Evolutionary conservation across 1,140 invertebrate species (phyloP).

Genomic region (Bombyx mori): ASM3026992v2 NC_085117.1:17208001-17208500

Average conservation of each 20-base stretch:
- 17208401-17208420: slow-evolving; percentile 59
- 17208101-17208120: slow-evolving; percentile 87
- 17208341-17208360: slow-evolving; percentile 87
- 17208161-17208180: slow-evolving; percentile 65
- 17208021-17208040: slow-evolving; percentile 69
- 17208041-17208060: slow-evolving; percentile 74
- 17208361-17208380: slow-evolving; percentile 73
- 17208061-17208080: slow-evolving; percentile 75
- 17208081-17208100: slow-evolving; percentile 69
- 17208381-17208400: slow-evolving; percentile 52
- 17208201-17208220: slow-evolving; percentile 69
- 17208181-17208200: slow-evolving; percentile 74
- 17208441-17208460: slow-evolving; percentile 31
- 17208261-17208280: slow-evolving; percentile 67
- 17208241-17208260: slow-evolving; percentile 55
- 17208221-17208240: slow-evolving; percentile 59
- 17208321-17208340: slow-evolving; percentile 85
- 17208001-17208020: slow-evolving; percentile 56
- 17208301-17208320: slow-evolving; percentile 66
- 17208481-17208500: slow-evolving; percentile 72
- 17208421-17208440: slow-evolving; percentile 49
- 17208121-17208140: slow-evolving; percentile 78
- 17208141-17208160: slow-evolving; percentile 71
- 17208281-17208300: slow-evolving; percentile 64
- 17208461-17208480: slow-evolving; percentile 40